Percentiles rank a stretch among this genome's conserved stretches.
Evolutionary conservation across 2,888 invertebrate genomes (phyloP).

Genomic region (Hirtodrosophila alboralis): DNA sequence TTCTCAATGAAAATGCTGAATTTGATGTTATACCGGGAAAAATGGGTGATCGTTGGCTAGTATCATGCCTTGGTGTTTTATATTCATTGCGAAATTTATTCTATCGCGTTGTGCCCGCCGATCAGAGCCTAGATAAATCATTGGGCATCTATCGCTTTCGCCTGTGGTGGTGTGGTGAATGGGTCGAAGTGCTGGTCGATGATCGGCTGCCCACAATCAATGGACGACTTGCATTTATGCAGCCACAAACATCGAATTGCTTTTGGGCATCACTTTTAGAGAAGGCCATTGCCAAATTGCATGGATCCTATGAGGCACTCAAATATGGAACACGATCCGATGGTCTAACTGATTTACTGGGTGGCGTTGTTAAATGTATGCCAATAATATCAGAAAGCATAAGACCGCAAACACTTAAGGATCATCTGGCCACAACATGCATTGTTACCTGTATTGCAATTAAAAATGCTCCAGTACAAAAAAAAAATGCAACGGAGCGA

Average conservation of each 20-base stretch:
- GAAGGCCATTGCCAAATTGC: constrained; percentile 97
- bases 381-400: constrained; percentile 89
- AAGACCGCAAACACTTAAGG: constrained; percentile 86
- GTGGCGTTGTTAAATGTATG: constrained; percentile 94
- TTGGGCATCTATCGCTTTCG: constrained; percentile 94
- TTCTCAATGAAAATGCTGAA: constrained; percentile 85
- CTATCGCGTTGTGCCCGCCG: constrained; percentile 95
- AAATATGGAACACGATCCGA: constrained; percentile 96
- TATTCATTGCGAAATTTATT: constrained; percentile 94
- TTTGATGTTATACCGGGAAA: constrained; percentile 94
- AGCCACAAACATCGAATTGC: constrained; percentile 91
- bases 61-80: constrained; percentile 93
- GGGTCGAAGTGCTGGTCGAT: constrained; percentile 95
- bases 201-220: constrained; percentile 95
- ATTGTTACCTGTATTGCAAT: constrained; percentile 90
- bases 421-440: constrained; percentile 91
- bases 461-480: constrained; percentile 83
- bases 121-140: constrained; percentile 90
- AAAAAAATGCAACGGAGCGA: constrained; percentile 87
- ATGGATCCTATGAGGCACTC: constrained; percentile 96
- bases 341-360: constrained; percentile 94
- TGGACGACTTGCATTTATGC: constrained; percentile 93
- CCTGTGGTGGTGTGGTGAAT: constrained; percentile 97
- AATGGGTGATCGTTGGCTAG: constrained; percentile 96
- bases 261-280: constrained; percentile 95